These are phyloP conservation scores for Aricia artaxerxes DNA, from an alignment of 2,888 invertebrate species.

Conservation along the genomic window DNA sequence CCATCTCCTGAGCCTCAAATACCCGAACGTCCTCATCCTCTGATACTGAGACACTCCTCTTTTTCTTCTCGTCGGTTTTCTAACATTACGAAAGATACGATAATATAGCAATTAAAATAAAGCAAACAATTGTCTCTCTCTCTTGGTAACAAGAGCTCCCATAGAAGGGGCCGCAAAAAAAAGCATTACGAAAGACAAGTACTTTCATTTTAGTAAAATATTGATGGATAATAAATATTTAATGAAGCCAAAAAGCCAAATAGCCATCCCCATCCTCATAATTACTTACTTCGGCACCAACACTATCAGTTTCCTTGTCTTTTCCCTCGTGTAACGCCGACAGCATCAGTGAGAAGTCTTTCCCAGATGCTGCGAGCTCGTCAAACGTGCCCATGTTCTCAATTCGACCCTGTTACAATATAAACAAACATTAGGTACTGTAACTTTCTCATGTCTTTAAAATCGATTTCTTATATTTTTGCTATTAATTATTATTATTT, in stretches of 20 bases:
- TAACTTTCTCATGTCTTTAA: no score
- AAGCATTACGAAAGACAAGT: no score
- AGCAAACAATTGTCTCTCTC: no score
- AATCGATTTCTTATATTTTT: no score
- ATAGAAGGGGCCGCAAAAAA: no score
- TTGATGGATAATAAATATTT: no score
- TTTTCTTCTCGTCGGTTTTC: slow-evolving; percentile 55
- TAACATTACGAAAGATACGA: slow-evolving; percentile 36
- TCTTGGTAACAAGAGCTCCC: no score
- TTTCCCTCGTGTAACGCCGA: slow-evolving; percentile 66
- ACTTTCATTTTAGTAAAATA: no score
- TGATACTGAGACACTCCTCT: slow-evolving; percentile 45
- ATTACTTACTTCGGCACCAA: slow-evolving; percentile 56
- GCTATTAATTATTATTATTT: no score
- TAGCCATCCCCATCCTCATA: background rate
- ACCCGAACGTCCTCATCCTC: slow-evolving; percentile 57
- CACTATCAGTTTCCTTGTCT: slow-evolving; percentile 61
- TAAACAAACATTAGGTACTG: background rate
- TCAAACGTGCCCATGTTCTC: slow-evolving; percentile 82
- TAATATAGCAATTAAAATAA: background rate
- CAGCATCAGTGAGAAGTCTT: slow-evolving; percentile 81
- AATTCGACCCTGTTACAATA: slow-evolving; percentile 69
- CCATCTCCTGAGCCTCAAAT: slow-evolving; percentile 65
- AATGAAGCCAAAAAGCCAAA: no score
- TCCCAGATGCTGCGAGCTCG: slow-evolving; percentile 76